Conservation (phyloP, 1,140 invertebrate species). For the Coelopa frigida region DNA sequence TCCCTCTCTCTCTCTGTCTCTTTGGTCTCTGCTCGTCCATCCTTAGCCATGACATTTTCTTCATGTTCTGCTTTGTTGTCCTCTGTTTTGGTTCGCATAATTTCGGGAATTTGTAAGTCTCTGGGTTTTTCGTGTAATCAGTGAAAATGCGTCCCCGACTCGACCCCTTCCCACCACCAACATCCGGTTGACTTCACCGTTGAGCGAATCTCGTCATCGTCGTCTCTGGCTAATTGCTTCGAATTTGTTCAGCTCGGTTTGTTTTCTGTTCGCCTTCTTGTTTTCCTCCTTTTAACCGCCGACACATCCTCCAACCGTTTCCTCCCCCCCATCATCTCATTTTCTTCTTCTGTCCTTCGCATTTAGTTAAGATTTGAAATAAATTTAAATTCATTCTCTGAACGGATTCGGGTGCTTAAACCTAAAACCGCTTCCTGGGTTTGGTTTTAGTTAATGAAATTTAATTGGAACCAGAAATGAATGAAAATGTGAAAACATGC, state of each 20-base stretch:
- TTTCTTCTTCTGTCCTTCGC: background rate
- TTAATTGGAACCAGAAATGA: background rate
- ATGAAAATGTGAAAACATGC: too few species aligned
- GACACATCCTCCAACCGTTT: background rate
- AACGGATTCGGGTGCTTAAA: too few species aligned
- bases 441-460: background rate
- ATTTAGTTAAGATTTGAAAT: background rate
- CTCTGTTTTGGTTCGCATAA: background rate
- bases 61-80: background rate
- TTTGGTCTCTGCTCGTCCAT: too few species aligned
- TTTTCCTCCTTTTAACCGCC: background rate
- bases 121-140: slow-evolving; percentile 5
- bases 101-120: background rate
- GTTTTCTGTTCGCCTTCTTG: background rate
- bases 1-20: too few species aligned
- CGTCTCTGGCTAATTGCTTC: slow-evolving; percentile 7
- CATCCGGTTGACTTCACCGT: background rate
- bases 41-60: slow-evolving; percentile 8
- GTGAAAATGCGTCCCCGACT: background rate
- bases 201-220: background rate
- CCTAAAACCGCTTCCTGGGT: too few species aligned
- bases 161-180: background rate
- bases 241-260: slow-evolving; percentile 4
- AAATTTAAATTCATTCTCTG: too few species aligned
- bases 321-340: background rate